These are phyloP conservation scores for Montipora foliosa DNA, from an alignment of 64 coral and sea anemone genomes.

Conservation along the genomic window DNA sequence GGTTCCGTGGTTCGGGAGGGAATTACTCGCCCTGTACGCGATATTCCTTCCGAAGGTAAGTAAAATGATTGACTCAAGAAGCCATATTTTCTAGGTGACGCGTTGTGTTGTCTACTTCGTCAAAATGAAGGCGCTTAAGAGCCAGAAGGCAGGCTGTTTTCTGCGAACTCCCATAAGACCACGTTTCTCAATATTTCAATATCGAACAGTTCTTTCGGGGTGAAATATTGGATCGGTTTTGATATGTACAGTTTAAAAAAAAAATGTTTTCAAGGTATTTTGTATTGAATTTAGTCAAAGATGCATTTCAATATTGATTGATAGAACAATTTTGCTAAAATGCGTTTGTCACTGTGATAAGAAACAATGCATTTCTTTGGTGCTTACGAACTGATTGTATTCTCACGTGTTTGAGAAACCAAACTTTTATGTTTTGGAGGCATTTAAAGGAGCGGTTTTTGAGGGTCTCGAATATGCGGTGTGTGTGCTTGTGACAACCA, in stretches of 20 bases:
- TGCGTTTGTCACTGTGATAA: background rate
- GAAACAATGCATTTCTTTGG: background rate
- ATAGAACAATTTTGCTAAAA: background rate
- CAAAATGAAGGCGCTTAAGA: background rate
- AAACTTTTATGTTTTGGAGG: background rate
- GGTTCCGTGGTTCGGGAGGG: constrained; percentile 13
- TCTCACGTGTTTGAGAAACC: background rate
- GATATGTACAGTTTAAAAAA: background rate
- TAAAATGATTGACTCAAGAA: background rate
- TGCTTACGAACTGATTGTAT: background rate
- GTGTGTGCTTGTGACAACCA: background rate
- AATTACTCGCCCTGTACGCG: constrained; percentile 49
- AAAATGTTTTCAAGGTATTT: background rate
- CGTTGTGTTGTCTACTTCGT: background rate
- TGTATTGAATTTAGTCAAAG: background rate
- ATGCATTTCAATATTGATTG: background rate
- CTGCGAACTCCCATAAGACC: background rate
- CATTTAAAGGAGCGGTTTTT: background rate
- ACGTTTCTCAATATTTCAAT: constrained; percentile 1
- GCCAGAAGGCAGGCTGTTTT: background rate
- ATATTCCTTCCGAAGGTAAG: constrained; percentile 56
- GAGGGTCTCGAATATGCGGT: background rate
- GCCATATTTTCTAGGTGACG: background rate
- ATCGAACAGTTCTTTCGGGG: background rate
- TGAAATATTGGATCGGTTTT: background rate